Conservation (phyloP, 1,140 invertebrate species). For the Drosophila kohkoa region DNA sequence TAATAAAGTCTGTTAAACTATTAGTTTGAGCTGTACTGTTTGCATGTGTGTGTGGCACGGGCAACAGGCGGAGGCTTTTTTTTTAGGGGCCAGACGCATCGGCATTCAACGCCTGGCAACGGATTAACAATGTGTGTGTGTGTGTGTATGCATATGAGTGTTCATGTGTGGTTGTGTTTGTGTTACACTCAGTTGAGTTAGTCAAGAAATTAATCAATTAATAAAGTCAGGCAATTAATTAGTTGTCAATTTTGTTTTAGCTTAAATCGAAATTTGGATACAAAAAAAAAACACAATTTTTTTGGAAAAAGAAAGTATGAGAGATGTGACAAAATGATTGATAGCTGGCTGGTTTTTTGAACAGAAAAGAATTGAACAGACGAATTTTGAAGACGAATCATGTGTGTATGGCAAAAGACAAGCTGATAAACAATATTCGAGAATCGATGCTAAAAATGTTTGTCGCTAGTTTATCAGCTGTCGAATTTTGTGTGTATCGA, state of each 20-base stretch:
- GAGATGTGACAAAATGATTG: conserved; percentile 1
- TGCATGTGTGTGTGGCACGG: conserved; percentile 65
- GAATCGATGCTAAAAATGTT: neutral
- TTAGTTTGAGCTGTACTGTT: conserved; percentile 68
- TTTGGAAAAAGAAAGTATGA: neutral
- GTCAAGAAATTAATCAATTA: conserved; percentile 26
- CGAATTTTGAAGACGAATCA: conserved; percentile 1
- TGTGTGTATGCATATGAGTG: conserved; percentile 19
- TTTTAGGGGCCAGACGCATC: conserved; percentile 49
- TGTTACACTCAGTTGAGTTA: conserved; percentile 28
- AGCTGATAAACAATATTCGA: conserved; percentile 1
- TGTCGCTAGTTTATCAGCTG: conserved; percentile 16
- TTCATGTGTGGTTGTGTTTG: conserved; percentile 7
- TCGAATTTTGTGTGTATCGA: neutral
- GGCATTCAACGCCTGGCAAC: conserved; percentile 55
- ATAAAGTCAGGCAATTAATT: conserved; percentile 37
- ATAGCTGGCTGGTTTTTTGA: neutral
- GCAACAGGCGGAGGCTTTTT: conserved; percentile 45
- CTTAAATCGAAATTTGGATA: neutral
- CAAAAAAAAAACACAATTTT: neutral
- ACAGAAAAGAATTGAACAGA: neutral
- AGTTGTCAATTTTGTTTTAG: neutral
- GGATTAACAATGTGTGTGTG: conserved; percentile 26
- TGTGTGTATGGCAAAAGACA: neutral
- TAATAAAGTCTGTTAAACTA: conserved; percentile 84